Evolutionary conservation across 2,888 invertebrate species (phyloP).

Genomic region (Eupithecia abbreviata): DNA sequence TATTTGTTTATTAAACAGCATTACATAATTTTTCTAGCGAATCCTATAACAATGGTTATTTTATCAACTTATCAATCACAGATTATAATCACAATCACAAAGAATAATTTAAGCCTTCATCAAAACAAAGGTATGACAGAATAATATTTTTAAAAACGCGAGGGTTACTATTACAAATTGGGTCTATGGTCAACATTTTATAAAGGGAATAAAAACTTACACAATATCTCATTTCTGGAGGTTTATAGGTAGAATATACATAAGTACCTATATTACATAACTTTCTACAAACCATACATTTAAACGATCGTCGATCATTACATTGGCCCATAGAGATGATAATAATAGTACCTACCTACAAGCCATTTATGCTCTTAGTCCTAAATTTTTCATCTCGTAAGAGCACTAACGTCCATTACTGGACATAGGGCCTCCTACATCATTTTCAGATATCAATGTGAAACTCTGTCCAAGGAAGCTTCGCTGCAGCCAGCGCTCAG

Average conservation of each 20-base stretch:
- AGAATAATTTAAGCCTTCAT: background rate
- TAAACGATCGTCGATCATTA: too few species aligned
- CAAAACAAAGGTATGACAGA: too few species aligned
- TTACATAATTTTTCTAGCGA: background rate
- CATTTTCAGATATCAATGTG: constrained; percentile 49
- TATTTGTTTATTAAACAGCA: background rate
- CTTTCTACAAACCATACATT: too few species aligned
- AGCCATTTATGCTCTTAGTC: too few species aligned
- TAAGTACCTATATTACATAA: too few species aligned
- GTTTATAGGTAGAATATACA: too few species aligned
- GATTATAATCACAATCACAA: background rate
- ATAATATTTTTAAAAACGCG: too few species aligned
- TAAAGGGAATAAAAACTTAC: background rate
- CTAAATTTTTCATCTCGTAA: too few species aligned
- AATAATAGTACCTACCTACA: too few species aligned
- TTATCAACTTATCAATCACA: background rate
- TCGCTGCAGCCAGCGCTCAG: constrained; percentile 54
- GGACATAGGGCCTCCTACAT: background rate
- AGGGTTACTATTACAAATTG: too few species aligned
- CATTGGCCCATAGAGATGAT: too few species aligned
- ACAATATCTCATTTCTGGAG: too few species aligned
- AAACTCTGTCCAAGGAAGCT: constrained; percentile 62
- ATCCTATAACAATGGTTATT: background rate
- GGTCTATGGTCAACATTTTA: background rate
- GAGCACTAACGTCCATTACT: background rate